Base-by-base conservation (phyloP, 2,888 invertebrate species). In the Dryadula phaetusa region DNA sequence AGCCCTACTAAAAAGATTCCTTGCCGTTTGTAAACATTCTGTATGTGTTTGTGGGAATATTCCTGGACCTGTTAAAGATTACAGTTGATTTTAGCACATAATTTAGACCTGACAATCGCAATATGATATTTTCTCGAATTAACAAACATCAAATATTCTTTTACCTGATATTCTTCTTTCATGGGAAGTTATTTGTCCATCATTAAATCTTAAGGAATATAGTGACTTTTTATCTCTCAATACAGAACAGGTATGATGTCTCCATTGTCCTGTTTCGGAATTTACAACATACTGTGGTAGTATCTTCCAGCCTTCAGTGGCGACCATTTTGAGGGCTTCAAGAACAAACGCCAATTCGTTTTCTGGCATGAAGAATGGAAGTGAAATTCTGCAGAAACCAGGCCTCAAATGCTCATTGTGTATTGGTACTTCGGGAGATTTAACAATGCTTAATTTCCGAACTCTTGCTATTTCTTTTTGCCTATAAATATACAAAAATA, bases 261-360 rank as follows among this genome's bases (percentile, higher is more conserved):
- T 94, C 98, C 98, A 98, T 83, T 98, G 97, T 0, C 97, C 98
- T 0, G 97, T 97, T 81, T 97, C 96, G 5, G 96, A 94, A 81
- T 98, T 97, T n/a, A 97, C 94, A 10, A 95, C 94, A 82, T 98
- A 98, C 83, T 97, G 96, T 0, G 98, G 98, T 62, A 98, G 85
- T 47, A 98, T 94, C 79, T 97, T 97, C 97, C 98, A 98, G 0
- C 96, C 98, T 89, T 97, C 96, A 3, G 96, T 95, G 0, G 98
- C 97, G 0, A 98, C 96, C 95, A 97, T 96, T 83, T 96, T 95
- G 18, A 98, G 88, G 0, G 97, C 97, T 85, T 97, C 96, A 74
- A 98, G 89, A 2, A 98, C 95, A 83, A 96, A 98, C 0, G 96
- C 96, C 20, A 97, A 89, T 82, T 97, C 97, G 54, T 94, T 89